A percentile compares a stretch with the other conserved stretches of the same genome.
phyloP scores from a whole-genome alignment of 2,797 vertebrate genomes.

The Enteromius unitaeniatus region DNA sequence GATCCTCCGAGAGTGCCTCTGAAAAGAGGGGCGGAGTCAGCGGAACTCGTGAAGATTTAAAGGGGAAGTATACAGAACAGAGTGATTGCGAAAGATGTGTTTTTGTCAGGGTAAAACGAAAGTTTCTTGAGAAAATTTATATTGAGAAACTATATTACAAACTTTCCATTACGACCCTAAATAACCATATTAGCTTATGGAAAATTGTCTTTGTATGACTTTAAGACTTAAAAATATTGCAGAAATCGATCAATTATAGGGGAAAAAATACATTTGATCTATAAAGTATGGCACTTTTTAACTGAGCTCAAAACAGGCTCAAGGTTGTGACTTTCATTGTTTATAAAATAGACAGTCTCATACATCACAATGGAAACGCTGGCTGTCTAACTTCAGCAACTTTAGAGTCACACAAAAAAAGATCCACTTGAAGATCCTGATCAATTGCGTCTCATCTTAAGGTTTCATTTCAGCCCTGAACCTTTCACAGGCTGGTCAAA shows the following conservation, averaged over 20 bases:
- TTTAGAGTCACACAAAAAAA: slow-evolving; percentile 4
- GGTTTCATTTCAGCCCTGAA: neutral
- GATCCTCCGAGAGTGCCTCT: too few relatives aligned
- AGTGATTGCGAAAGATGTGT: too few relatives aligned
- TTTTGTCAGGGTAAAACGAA: too few relatives aligned
- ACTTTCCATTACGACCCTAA: too few relatives aligned
- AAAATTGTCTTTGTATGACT: too few relatives aligned
- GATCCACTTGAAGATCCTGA: neutral
- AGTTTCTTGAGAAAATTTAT: too few relatives aligned
- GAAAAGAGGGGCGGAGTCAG: too few relatives aligned
- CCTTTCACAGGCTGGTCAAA: slow-evolving; percentile 7
- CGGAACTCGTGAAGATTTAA: too few relatives aligned
- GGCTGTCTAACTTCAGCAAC: neutral
- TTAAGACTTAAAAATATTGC: neutral
- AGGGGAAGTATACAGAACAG: too few relatives aligned
- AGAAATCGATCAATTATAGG: neutral
- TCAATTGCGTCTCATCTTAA: slow-evolving; percentile 7
- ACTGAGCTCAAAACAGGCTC: neutral
- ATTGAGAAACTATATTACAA: too few relatives aligned
- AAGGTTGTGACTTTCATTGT: neutral
- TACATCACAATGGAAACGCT: neutral
- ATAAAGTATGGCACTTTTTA: neutral
- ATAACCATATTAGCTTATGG: too few relatives aligned
- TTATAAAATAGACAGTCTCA: neutral
- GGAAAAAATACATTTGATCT: neutral